Evolutionary conservation across 2,888 invertebrate species (phyloP).

Genomic region (Carabus problematicus): DNA sequence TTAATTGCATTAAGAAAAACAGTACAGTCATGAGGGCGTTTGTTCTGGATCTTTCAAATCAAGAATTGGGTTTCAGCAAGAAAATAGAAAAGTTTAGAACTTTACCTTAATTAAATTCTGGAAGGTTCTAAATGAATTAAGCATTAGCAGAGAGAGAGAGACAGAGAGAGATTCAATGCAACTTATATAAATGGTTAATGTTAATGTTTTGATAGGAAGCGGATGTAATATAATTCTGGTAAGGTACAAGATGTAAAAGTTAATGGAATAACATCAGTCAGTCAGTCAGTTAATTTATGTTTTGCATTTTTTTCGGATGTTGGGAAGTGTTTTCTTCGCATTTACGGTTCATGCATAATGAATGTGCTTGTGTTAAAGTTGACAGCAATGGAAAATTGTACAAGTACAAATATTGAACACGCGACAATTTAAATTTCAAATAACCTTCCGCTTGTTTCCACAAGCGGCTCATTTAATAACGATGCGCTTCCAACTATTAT

Average conservation of each 20-base stretch:
- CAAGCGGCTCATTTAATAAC: conserved; percentile 10
- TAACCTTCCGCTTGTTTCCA: conserved; percentile 8
- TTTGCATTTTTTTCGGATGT: too few species aligned
- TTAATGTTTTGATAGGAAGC: too few species aligned
- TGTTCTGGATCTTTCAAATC: too few species aligned
- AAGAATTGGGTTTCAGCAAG: conserved; percentile 4
- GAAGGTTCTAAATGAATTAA: neutral
- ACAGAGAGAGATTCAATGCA: too few species aligned
- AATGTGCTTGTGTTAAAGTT: conserved; percentile 8
- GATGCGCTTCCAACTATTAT: conserved; percentile 11
- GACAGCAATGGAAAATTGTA: conserved; percentile 6
- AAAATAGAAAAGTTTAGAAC: conserved; percentile 19
- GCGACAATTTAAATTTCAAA: conserved; percentile 25
- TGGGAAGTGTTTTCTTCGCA: conserved; percentile 1
- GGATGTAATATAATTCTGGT: too few species aligned
- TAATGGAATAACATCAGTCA: too few species aligned
- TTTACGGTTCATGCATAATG: conserved; percentile 22
- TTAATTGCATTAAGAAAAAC: conserved; percentile 25
- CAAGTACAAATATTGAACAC: conserved; percentile 16
- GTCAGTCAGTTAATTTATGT: too few species aligned
- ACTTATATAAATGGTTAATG: too few species aligned
- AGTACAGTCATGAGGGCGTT: neutral
- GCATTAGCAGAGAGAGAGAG: too few species aligned
- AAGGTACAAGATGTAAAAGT: too few species aligned
- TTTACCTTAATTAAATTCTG: conserved; percentile 26